Evolutionary conservation across 2,888 invertebrate species (phyloP), one percentile per base, ranked within the genome.

Genomic region (Ramazzottius varieornatus): DNA sequence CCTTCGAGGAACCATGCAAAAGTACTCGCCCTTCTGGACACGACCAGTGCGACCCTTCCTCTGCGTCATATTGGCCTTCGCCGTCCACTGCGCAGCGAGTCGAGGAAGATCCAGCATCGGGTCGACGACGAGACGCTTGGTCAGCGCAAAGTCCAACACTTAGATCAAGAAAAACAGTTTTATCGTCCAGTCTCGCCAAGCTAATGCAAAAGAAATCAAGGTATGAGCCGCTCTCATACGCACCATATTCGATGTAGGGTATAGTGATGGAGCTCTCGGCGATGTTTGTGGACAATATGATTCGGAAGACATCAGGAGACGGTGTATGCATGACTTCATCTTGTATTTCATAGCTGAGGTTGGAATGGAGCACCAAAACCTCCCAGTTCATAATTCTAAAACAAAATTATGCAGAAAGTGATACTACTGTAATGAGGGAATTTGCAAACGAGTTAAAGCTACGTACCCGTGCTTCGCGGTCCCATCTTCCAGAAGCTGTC

Each of bases 21-120:
- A 54, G 54, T 54, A 54, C 20, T 8, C 29, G 24, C 54, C 54
- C 8, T 29, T 8, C 20, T 13, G 13, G 54, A 54, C 54, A 24
- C 54, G 54, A 54, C 54, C 54, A 29, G n/a, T 24, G 20, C 54
- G 29, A 54, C 54, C 54, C 24, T 54, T 54, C 24, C 54, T 8
- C 29, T 54, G 54, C n/a, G 13, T 54, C 54, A 54, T 54, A 54
- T 54, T 54, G 29, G 54, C 54, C 54, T 54, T 13, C 54, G 54
- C 8, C 4, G 54, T 24, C 54, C 54, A 54, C 54, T 54, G 54
- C 4, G 24, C 54, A 13, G 54, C 54, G 16, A 54, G 54, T 29
- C 54, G 54, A 29, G 54, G 54, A 13, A 54, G 4, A 54, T 54
- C 54, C 54, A 54, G 29, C 24, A 16, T 4, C 20, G 16, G 13